Conservation (phyloP, 2,113 vertebrate genomes). For the Burhinus oedicnemus region DNA sequence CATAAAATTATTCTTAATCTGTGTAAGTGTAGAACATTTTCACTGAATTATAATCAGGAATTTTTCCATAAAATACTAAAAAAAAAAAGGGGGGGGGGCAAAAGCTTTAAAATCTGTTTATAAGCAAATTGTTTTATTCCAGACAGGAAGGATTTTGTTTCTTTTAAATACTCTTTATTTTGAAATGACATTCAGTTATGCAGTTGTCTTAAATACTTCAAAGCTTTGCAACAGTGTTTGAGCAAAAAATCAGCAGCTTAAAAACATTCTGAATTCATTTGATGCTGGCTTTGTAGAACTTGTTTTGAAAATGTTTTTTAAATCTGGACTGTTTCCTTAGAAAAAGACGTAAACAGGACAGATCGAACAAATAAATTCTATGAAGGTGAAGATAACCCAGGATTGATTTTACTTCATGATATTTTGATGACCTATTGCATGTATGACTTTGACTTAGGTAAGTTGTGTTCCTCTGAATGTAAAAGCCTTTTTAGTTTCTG, state of each 20-base stretch:
- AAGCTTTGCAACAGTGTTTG: conserved; percentile 33
- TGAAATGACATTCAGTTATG: conserved; percentile 20
- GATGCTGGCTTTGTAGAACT: conserved; percentile 48
- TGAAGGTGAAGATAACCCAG: conserved; percentile 93
- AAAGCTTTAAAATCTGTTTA: conserved; percentile 32
- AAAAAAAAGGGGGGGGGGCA: background rate
- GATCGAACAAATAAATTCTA: conserved; percentile 96
- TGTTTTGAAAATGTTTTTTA: conserved; percentile 53
- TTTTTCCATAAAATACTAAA: conserved; percentile 21
- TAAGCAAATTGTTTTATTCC: conserved; percentile 25
- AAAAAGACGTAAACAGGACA: conserved; percentile 97
- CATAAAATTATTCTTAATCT: conserved; percentile 18
- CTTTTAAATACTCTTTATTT: conserved; percentile 42
- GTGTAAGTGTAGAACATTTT: background rate
- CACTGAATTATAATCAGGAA: background rate
- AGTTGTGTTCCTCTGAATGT: conserved; percentile 64
- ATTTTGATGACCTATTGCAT: conserved; percentile 99
- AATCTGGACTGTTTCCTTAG: conserved; percentile 75
- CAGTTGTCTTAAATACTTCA: conserved; percentile 43
- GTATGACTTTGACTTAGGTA: conserved; percentile 97
- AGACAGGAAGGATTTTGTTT: conserved; percentile 8
- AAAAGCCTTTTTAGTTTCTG: background rate
- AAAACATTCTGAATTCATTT: conserved; percentile 32
- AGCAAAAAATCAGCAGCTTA: conserved; percentile 30
- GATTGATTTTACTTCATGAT: conserved; percentile 93